Evolutionary conservation across 2,797 vertebrate genomes (phyloP), one percentile per base, ranked within the genome.

Genomic region (Passerculus sandwichensis): DNA sequence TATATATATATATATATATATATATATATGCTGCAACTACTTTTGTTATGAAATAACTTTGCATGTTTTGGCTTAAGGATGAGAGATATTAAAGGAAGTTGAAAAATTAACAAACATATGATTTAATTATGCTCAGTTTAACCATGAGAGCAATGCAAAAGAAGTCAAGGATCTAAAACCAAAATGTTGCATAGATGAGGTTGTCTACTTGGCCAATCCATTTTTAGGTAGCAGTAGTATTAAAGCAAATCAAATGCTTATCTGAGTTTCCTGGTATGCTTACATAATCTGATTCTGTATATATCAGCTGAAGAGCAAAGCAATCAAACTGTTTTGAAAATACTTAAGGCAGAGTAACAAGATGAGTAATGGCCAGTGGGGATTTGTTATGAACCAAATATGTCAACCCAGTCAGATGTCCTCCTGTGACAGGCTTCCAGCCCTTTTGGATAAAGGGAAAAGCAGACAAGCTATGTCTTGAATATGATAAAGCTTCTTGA

Each of bases 301-400:
- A 12, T 29, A 90, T 66, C 70, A 78, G 17, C 66, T 69, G 48
- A 34, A 90, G 4, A 91, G n/a, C 14, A 84, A 93, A 85, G 59
- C 3, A 51, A 81, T 88, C 64, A 79, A 89, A 92, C 59, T 47
- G 10, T 44, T 86, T 84, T 27, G 44, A 93, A 92, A 92, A 57
- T 74, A 84, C 45, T 72, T 81, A 69, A 30, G 66, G 64, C 40
- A 84, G 48, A 66, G 16, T 84, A 74, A 90, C 36, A 27, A 93
- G 25, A 77, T 72, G 25, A 80, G 25, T 75, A 94, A 81, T 22
- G 45, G n/a, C 65, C 59, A 78, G 6, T 26, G 15, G 47, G 61
- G 22, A 88, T 88, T 91, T 88, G 12, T 59, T 75, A 61, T 65
- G 54, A 93, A 90, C 34, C 34, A 90, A 59, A 82, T 85, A 85